Evolutionary conservation across 2,797 vertebrate species (phyloP), one percentile per base, ranked within the genome.

Genomic region (Anas bahamensis): DNA sequence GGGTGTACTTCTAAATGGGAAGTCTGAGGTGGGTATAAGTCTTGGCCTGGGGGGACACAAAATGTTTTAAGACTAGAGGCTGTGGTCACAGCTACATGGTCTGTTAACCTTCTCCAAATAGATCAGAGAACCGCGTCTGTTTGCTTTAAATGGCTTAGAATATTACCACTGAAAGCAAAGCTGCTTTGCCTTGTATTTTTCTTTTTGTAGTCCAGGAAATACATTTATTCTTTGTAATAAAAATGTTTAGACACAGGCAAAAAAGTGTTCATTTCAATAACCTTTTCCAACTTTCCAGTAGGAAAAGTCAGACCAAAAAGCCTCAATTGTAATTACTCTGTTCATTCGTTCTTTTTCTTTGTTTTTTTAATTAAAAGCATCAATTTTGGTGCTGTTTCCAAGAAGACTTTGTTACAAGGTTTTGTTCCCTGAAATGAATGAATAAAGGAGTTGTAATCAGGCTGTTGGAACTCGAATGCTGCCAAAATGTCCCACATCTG

Each of bases 231-330:
- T 85, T 88, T 55, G 66, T 63, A 78, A 81, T 17, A 44, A 83
- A 88, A 91, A 81, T 57, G 53, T 86, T 95, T 81, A 83, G 80
- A 66, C 61, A 23, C 15, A 12, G 41, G 66, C 39, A 88, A 76
- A 76, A 59, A 80, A 28, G 4, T 61, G 55, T 61, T 91, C 60
- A 66, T 93, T 91, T 91, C 90, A 91, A 72, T 42, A 73, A 83
- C 81, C 31, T 93, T 78, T 68, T 90, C 94, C 90, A 93, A 53
- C 59, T 93, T 93, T 83, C 86, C 86, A 78, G 63, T 14, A 61
- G 88, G 88, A 88, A 95, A 94, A 95, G 16, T 83, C 70, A 81
- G 35, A 57, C 53, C 52, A 41, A 48, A 84, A 92, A 73, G 55
- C 60, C 83, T 88, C 56, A 55, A 14, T 13, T 13, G 66, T 71